Percentiles rank a stretch among this genome's conserved stretches.
Conservation (phyloP, 2,888 invertebrate genomes). For the Mongoloraphidia duomilia region DNA sequence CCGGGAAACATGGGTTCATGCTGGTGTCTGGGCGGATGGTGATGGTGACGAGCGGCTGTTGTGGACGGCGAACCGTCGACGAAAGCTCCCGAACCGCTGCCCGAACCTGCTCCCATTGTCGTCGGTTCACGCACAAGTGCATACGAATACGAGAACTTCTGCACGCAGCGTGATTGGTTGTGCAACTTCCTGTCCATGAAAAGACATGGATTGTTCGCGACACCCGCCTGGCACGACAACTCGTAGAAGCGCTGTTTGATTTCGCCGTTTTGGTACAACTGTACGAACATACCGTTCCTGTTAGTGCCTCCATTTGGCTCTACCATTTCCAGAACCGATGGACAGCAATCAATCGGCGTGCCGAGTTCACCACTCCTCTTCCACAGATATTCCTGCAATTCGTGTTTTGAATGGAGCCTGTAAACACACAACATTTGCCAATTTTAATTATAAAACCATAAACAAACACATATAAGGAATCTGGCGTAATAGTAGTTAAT, state of each 20-base stretch:
- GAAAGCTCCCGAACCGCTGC: conserved; percentile 10
- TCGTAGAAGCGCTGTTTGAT: conserved; percentile 63
- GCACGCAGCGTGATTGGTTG: conserved; percentile 63
- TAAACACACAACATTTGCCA: background rate
- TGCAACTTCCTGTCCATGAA: conserved; percentile 51
- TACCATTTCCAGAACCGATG: conserved; percentile 60
- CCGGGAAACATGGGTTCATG: conserved; percentile 13
- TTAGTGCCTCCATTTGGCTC: conserved; percentile 65
- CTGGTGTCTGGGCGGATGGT: background rate
- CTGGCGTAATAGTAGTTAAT: background rate
- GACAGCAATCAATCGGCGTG: conserved; percentile 61
- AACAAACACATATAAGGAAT: background rate
- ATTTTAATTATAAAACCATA: background rate
- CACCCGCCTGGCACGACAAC: conserved; percentile 56
- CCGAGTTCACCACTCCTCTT: conserved; percentile 26
- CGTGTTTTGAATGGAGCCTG: conserved; percentile 18
- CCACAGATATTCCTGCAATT: conserved; percentile 15
- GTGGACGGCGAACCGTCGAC: conserved; percentile 2
- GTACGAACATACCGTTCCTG: conserved; percentile 53
- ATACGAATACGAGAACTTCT: conserved; percentile 71
- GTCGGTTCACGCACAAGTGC: conserved; percentile 42
- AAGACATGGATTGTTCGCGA: conserved; percentile 57
- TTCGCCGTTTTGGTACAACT: conserved; percentile 57
- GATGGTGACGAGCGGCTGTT: background rate
- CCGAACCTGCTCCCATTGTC: conserved; percentile 31